These are phyloP conservation scores for Papilio aristodemus DNA, from an alignment of 1,140 invertebrate species.

Conservation along the genomic window DNA sequence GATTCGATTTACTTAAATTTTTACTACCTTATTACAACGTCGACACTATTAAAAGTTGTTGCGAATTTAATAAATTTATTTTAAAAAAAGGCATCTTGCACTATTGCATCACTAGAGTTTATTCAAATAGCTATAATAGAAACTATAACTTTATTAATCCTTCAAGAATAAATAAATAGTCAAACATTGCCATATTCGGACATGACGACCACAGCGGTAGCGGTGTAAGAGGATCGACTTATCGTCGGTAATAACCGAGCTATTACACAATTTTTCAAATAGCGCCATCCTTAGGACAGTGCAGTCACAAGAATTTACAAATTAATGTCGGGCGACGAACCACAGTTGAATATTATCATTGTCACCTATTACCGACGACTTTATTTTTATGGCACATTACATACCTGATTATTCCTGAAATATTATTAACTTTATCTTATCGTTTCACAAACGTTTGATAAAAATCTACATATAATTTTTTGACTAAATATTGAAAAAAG, in stretches of 20 bases:
- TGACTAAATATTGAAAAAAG: too few species aligned
- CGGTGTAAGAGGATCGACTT: background rate
- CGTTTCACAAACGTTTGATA: too few species aligned
- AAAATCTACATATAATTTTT: too few species aligned
- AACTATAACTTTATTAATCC: background rate
- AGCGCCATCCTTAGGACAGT: background rate
- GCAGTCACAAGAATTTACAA: conserved; percentile 19
- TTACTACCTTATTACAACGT: background rate
- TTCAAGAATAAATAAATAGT: background rate
- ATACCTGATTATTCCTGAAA: too few species aligned
- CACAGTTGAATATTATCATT: background rate
- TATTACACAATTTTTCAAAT: background rate
- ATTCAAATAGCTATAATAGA: background rate
- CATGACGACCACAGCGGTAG: background rate
- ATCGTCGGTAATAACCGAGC: background rate
- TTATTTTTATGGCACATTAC: background rate
- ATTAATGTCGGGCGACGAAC: background rate
- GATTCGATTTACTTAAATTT: background rate
- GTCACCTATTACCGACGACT: background rate
- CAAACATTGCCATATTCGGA: background rate
- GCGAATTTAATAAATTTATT: too few species aligned
- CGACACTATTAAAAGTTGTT: background rate
- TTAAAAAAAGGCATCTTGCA: too few species aligned
- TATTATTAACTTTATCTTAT: too few species aligned
- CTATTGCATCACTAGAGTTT: too few species aligned